These are phyloP conservation scores for Hydrocynus forskahlii DNA, from an alignment of 2,797 vertebrate genomes.

Conservation along the genomic window DNA sequence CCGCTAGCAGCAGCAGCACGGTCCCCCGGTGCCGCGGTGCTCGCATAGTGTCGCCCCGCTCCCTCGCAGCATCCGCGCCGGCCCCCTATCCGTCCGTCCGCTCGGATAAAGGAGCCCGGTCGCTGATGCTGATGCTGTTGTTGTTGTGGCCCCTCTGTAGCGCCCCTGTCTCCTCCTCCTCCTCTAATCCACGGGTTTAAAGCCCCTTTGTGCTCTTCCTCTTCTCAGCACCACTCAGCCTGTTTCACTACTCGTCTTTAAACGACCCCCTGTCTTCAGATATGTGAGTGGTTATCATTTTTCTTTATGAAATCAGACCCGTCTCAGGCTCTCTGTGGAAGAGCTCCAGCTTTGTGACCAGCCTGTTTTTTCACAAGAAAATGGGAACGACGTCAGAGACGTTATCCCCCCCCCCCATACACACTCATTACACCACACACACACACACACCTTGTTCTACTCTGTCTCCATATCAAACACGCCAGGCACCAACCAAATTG, in stretches of 20 bases:
- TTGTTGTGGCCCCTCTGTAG: slow-evolving; percentile 3
- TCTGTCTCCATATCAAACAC: background rate
- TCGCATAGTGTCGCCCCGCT: slow-evolving; percentile 77
- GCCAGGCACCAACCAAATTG: background rate
- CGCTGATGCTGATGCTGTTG: background rate
- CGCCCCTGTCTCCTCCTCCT: slow-evolving; percentile 7
- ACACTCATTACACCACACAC: too few species aligned
- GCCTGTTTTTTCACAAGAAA: slow-evolving; percentile 13
- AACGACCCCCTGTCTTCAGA: background rate
- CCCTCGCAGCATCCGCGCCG: slow-evolving; percentile 76
- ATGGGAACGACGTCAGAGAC: slow-evolving; percentile 19
- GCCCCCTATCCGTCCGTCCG: background rate
- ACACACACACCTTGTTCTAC: background rate
- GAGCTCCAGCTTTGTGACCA: background rate
- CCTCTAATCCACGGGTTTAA: background rate
- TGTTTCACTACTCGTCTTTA: background rate
- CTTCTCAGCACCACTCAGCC: background rate
- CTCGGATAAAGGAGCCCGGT: background rate
- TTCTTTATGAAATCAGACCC: background rate
- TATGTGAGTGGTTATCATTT: background rate
- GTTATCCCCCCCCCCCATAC: background rate
- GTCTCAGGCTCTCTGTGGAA: background rate
- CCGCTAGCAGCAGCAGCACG: slow-evolving; percentile 71
- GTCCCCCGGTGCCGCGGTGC: slow-evolving; percentile 79
- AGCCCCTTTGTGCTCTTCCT: background rate